A percentile compares a stretch with the other conserved stretches of the same genome.
phyloP scores from a whole-genome alignment of 2,797 vertebrate species.

The Cirrhinus mrigala region DNA sequence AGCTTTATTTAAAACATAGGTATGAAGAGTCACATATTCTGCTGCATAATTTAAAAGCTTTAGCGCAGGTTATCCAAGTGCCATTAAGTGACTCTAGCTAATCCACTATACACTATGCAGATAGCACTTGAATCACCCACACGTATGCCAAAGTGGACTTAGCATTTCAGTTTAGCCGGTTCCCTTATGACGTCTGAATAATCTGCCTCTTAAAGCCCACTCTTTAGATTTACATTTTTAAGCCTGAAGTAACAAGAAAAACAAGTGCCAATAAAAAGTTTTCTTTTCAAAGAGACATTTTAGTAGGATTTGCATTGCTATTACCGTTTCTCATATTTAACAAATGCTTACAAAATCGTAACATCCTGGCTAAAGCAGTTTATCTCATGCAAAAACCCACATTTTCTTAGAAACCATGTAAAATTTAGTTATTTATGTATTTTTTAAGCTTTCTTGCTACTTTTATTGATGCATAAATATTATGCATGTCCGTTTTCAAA shows the following conservation, averaged over 20 bases:
- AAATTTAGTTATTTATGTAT: neutral
- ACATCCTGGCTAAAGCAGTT: neutral
- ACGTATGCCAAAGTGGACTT: conserved; percentile 4
- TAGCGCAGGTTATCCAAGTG: neutral
- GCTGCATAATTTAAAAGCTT: neutral
- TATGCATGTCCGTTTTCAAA: no score
- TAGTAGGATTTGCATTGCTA: no score
- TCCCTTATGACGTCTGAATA: neutral
- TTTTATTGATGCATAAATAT: neutral
- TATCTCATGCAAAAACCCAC: neutral
- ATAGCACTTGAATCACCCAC: conserved; percentile 12
- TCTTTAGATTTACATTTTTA: conserved; percentile 1
- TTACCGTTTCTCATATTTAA: neutral
- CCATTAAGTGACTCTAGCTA: neutral
- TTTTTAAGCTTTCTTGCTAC: neutral
- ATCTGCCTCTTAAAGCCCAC: conserved; percentile 5
- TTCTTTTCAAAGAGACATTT: neutral
- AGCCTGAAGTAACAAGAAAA: neutral
- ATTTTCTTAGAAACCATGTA: no score
- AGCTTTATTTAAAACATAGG: neutral
- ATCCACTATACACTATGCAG: conserved; percentile 1
- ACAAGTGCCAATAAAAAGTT: neutral
- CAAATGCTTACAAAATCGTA: neutral
- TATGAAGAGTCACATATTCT: neutral
- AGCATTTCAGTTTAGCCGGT: neutral